phyloP scores from a whole-genome alignment of 2,113 vertebrate species.

The Spermophilus dauricus region DNA sequence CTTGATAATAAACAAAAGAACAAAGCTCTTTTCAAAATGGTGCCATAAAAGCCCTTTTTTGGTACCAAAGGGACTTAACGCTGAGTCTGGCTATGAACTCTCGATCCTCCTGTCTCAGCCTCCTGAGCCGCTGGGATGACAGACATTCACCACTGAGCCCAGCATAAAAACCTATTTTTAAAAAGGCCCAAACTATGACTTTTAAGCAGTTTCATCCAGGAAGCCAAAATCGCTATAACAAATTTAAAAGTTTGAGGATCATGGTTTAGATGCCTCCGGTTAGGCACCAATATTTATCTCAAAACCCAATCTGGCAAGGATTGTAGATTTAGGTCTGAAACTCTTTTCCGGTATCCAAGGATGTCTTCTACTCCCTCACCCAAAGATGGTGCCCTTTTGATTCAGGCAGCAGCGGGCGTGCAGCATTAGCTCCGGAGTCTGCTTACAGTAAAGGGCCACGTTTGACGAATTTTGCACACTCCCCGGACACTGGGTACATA shows the following conservation, averaged over 20 bases:
- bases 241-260: constrained; percentile 21
- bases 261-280: not conserved
- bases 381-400: constrained; percentile 76
- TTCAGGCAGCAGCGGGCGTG: constrained; percentile 80
- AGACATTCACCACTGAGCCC: too few relatives aligned
- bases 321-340: not conserved
- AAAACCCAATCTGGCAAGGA: constrained; percentile 5
- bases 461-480: constrained; percentile 64
- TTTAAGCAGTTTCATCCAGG: not conserved
- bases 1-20: constrained; percentile 31
- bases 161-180: not conserved
- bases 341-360: not conserved
- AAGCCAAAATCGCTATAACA: not conserved
- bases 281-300: constrained; percentile 30
- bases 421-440: constrained; percentile 19
- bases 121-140: too few relatives aligned
- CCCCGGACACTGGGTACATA: constrained; percentile 80
- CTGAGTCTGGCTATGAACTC: too few relatives aligned
- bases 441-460: constrained; percentile 73
- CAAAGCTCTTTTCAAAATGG: not conserved
- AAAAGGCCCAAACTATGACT: not conserved
- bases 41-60: not conserved
- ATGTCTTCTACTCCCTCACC: constrained; percentile 79
- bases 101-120: too few relatives aligned
- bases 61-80: too few relatives aligned